Conservation (phyloP, 1,140 invertebrate species). For the Heliothis subflexa region DNA sequence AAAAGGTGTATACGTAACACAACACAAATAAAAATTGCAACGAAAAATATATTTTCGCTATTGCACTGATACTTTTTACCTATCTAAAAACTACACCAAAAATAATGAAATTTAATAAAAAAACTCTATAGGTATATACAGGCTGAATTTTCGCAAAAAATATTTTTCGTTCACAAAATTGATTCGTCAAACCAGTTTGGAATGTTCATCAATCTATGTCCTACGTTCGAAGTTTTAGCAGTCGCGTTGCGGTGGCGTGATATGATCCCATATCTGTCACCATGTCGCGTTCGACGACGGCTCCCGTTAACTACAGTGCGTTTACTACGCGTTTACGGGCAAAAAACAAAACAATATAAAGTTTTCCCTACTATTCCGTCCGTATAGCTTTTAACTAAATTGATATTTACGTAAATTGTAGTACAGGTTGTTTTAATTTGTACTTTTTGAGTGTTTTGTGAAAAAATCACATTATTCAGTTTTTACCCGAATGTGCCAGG, state of each 20-base stretch:
- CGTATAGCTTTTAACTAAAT: slow-evolving; percentile 38
- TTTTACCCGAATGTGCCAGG: too few species aligned
- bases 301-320: slow-evolving; percentile 24
- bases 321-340: slow-evolving; percentile 29
- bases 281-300: slow-evolving; percentile 48
- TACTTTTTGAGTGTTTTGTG: not conserved
- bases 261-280: slow-evolving; percentile 59
- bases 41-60: too few species aligned
- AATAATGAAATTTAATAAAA: too few species aligned
- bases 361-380: slow-evolving; percentile 19
- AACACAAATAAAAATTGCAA: too few species aligned
- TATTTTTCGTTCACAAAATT: slow-evolving; percentile 2
- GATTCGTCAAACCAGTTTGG: slow-evolving; percentile 9
- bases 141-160: too few species aligned
- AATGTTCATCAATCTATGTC: slow-evolving; percentile 22
- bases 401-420: slow-evolving; percentile 20
- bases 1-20: too few species aligned
- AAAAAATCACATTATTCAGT: not conserved
- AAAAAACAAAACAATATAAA: slow-evolving; percentile 38
- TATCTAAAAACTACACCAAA: too few species aligned
- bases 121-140: too few species aligned
- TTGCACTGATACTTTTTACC: too few species aligned
- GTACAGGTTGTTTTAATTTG: not conserved
- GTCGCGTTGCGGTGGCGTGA: slow-evolving; percentile 21
- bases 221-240: not conserved